Conservation (phyloP, 2,888 invertebrate species). For the Apomyelois bistriatella region DNA sequence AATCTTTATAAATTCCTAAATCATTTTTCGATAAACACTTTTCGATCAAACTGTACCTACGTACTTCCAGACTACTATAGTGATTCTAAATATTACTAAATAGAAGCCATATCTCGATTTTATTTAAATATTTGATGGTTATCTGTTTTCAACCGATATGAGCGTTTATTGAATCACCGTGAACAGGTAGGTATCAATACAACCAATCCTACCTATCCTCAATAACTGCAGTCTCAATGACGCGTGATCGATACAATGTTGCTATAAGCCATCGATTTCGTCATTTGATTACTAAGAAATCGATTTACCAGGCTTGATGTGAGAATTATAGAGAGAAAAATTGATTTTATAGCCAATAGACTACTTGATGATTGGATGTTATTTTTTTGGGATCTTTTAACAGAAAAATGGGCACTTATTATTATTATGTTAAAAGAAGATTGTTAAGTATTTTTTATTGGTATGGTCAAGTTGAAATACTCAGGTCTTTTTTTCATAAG, state of each 20-base stretch:
- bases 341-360: constrained; percentile 59
- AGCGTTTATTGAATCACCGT: constrained; percentile 12
- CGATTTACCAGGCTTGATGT: constrained; percentile 55
- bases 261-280: constrained; percentile 57
- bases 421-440: background rate
- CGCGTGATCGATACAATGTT: constrained; percentile 48
- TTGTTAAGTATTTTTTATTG: too few species aligned
- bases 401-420: constrained; percentile 12
- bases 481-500: too few species aligned
- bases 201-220: constrained; percentile 15
- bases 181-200: constrained; percentile 13
- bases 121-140: constrained; percentile 18
- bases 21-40: background rate
- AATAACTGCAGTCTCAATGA: constrained; percentile 29
- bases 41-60: background rate
- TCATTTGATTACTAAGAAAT: constrained; percentile 52
- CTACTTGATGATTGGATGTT: constrained; percentile 49
- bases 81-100: constrained; percentile 14
- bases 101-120: constrained; percentile 15
- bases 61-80: background rate
- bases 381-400: constrained; percentile 29
- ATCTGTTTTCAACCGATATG: constrained; percentile 17
- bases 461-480: too few species aligned
- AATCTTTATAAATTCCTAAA: too few species aligned
- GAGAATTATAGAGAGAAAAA: constrained; percentile 53